Evolutionary conservation across 2,113 vertebrate genomes (phyloP).

Genomic region (Ageneiosus marmoratus): DNA sequence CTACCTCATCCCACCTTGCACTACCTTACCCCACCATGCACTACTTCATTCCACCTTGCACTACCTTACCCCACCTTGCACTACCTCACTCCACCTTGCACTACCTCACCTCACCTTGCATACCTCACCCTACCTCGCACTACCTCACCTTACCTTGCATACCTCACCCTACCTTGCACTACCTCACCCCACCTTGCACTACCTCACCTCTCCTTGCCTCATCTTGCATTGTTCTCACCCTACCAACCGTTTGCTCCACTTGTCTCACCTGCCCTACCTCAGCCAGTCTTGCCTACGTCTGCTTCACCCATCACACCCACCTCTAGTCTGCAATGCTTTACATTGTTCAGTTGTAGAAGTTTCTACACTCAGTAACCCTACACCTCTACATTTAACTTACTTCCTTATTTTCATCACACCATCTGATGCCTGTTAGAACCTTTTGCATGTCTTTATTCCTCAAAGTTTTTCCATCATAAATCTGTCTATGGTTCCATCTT

Average conservation of each 20-base stretch:
- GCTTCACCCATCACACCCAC: background rate
- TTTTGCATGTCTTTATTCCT: background rate
- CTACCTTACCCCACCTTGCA: background rate
- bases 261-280: background rate
- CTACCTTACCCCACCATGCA: background rate
- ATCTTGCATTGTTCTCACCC: background rate
- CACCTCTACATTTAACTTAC: background rate
- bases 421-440: too few relatives aligned
- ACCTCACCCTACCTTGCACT: background rate
- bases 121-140: background rate
- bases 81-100: background rate
- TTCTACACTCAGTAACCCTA: background rate
- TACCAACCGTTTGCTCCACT: background rate
- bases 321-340: background rate
- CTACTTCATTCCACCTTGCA: background rate
- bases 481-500: background rate
- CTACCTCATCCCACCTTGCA: background rate
- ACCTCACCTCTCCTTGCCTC: background rate
- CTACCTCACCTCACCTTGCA: background rate
- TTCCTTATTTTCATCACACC: background rate
- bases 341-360: background rate
- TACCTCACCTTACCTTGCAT: background rate
- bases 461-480: background rate
- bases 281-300: background rate
- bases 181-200: background rate